A percentile compares a stretch with the other conserved stretches of the same genome.
Conservation (phyloP, 2,113 vertebrate genomes). For the Poeciliopsis turrubarensis region DNA sequence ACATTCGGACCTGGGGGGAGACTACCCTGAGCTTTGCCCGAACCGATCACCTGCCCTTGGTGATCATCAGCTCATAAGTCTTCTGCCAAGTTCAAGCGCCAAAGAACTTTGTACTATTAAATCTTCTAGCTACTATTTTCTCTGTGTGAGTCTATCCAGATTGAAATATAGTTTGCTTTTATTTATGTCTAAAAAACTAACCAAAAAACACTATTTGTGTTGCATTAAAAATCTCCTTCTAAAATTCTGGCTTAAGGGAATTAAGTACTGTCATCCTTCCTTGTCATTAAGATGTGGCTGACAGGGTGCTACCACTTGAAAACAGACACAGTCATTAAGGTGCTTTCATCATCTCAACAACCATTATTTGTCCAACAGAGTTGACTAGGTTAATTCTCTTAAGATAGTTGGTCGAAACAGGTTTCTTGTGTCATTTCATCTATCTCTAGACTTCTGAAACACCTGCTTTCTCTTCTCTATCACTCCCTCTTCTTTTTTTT, state of each 20-base stretch:
- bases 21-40: no score
- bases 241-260: slow-evolving; percentile 13
- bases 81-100: no score
- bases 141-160: no score
- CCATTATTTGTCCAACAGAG: slow-evolving; percentile 32
- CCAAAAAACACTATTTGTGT: not conserved
- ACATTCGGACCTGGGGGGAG: no score
- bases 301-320: slow-evolving; percentile 51
- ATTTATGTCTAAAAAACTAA: not conserved
- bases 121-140: no score
- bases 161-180: not conserved
- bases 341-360: slow-evolving; percentile 51
- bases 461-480: not conserved
- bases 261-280: slow-evolving; percentile 39
- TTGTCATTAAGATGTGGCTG: slow-evolving; percentile 22
- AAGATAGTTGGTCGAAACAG: slow-evolving; percentile 52
- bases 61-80: no score
- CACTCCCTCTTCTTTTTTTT: not conserved
- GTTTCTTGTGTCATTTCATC: slow-evolving; percentile 53
- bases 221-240: not conserved
- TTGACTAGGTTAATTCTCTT: slow-evolving; percentile 56
- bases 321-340: slow-evolving; percentile 55
- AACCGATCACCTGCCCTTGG: no score
- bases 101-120: no score
- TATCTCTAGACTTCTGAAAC: slow-evolving; percentile 10